Conservation (phyloP, 2,113 vertebrate genomes). For the Oreotrochilus melanogaster region DNA sequence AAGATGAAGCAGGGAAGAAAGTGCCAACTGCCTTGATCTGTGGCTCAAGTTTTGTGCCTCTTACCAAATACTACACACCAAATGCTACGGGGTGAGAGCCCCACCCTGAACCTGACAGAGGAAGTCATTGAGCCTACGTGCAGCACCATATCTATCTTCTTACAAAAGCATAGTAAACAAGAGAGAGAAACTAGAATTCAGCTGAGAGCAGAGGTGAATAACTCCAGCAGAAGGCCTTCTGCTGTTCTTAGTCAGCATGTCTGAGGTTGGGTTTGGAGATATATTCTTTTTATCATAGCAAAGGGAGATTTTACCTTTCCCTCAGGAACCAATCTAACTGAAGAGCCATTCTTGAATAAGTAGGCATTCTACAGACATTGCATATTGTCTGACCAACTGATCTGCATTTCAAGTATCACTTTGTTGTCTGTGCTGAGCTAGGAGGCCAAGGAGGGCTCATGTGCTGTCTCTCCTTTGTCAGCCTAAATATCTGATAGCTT, state of each 20-base stretch:
- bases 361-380: not conserved
- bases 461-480: not conserved
- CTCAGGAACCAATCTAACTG: not conserved
- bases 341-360: not conserved
- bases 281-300: not conserved
- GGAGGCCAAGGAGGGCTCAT: not conserved
- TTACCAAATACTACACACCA: not conserved
- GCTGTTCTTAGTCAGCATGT: rapidly evolving
- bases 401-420: not conserved
- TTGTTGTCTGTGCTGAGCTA: not conserved
- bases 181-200: not conserved
- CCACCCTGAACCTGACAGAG: conserved; percentile 44
- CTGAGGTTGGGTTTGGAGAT: not conserved
- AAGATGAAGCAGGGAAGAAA: not conserved
- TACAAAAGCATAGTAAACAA: conserved; percentile 58
- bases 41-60: not conserved
- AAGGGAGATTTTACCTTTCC: not conserved
- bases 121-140: conserved; percentile 33
- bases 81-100: not conserved
- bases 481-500: not conserved
- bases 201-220: not conserved
- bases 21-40: not conserved
- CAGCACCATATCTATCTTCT: conserved; percentile 57
- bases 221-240: not conserved
- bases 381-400: not conserved